A percentile compares a stretch with the other conserved stretches of the same genome.
Conservation (phyloP, 2,888 invertebrate species). For the Odontocolon sp. region DNA sequence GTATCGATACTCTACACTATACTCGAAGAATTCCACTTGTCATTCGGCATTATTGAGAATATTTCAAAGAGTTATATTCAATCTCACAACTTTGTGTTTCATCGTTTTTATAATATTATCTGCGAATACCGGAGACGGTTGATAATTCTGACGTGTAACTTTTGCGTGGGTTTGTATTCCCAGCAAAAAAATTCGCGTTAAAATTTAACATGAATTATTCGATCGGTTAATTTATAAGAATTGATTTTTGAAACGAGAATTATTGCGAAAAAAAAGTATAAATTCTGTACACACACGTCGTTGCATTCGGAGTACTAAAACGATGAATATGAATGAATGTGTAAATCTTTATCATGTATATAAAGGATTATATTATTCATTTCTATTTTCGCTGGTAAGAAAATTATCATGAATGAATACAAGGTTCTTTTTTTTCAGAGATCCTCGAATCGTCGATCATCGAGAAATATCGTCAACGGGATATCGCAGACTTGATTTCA, state of each 20-base stretch:
- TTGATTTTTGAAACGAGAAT: not conserved
- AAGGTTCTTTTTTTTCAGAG: not conserved
- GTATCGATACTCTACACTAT: not conserved
- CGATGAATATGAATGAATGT: slow-evolving; percentile 42
- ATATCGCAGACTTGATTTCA: not conserved
- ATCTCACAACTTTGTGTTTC: not conserved
- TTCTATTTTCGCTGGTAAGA: slow-evolving; percentile 15
- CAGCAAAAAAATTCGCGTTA: too few relatives aligned
- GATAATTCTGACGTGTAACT: slow-evolving; percentile 5
- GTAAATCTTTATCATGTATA: not conserved
- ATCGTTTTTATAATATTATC: not conserved
- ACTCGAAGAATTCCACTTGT: not conserved
- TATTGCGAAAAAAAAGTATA: slow-evolving; percentile 18
- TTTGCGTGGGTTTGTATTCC: slow-evolving; percentile 1
- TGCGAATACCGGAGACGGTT: not conserved
- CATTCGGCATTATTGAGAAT: not conserved
- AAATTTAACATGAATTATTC: not conserved
- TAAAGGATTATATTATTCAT: slow-evolving; percentile 9
- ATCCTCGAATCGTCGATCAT: not conserved
- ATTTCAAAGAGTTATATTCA: not conserved
- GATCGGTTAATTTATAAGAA: not conserved
- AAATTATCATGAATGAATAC: not conserved
- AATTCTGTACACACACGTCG: not conserved
- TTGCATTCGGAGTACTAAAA: slow-evolving; percentile 45
- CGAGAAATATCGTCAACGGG: not conserved